phyloP scores from a whole-genome alignment of 92 coral and sea anemone genomes.

The Zoanthus gigantus region DNA sequence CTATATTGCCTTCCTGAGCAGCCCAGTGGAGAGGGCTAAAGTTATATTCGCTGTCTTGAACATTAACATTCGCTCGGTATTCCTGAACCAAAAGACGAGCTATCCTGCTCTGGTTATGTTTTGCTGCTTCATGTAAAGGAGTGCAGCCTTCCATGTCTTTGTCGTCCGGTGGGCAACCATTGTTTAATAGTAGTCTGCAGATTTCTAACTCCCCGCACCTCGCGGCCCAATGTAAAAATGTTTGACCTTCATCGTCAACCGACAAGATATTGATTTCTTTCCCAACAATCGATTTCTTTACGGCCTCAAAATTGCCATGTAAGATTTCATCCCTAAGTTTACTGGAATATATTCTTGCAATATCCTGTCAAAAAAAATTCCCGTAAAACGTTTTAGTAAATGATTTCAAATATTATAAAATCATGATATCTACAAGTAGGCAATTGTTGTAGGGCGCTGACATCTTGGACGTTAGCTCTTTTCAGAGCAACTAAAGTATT shows the following conservation, averaged over 20 bases:
- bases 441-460: too few relatives aligned
- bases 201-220: conserved; percentile 11
- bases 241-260: neutral
- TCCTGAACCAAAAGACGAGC: neutral
- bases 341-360: neutral
- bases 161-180: neutral
- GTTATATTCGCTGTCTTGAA: neutral
- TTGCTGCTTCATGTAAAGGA: conserved; percentile 33
- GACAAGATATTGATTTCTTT: conserved; percentile 13
- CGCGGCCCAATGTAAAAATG: conserved; percentile 20
- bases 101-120: neutral
- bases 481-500: too few relatives aligned
- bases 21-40: conserved; percentile 30
- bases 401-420: neutral
- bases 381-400: neutral
- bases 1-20: conserved; percentile 11
- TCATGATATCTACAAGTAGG: neutral
- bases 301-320: conserved; percentile 3
- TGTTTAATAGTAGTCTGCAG: neutral
- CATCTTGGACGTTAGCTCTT: too few relatives aligned
- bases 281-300: neutral
- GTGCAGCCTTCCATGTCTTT: conserved; percentile 9
- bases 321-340: neutral
- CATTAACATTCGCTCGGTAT: conserved; percentile 13
- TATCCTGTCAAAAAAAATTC: neutral